Conservation (phyloP, 2,113 vertebrate genomes). For the Cochlearius cochlearius region DNA sequence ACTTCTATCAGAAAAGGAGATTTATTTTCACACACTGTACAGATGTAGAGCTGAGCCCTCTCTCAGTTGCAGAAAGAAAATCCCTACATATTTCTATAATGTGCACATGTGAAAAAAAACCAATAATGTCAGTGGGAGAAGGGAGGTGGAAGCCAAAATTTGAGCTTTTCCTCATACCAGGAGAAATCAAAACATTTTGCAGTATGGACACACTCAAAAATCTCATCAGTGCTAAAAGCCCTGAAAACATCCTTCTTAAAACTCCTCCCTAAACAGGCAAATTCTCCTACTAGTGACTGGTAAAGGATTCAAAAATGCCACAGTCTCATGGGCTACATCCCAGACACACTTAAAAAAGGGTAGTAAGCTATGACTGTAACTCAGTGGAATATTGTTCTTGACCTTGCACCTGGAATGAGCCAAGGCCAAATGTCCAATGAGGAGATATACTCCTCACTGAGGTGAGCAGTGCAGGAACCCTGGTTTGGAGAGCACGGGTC, state of each 20-base stretch:
- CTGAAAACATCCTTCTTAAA: neutral
- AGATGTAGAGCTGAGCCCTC: neutral
- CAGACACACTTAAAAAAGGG: neutral
- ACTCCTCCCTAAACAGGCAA: neutral
- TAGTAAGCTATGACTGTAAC: neutral
- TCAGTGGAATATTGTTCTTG: neutral
- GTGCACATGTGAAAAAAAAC: neutral
- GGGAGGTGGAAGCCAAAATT: neutral
- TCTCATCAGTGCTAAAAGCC: neutral
- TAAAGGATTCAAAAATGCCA: neutral
- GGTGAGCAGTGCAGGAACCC: neutral
- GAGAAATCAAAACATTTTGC: neutral
- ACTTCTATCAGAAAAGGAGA: neutral
- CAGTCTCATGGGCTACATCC: neutral
- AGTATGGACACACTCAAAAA: neutral
- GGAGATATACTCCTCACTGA: neutral
- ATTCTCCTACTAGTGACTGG: neutral
- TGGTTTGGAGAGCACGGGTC: neutral
- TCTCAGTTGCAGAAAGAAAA: neutral
- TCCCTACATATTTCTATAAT: neutral
- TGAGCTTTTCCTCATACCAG: neutral
- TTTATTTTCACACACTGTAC: neutral
- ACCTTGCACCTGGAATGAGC: neutral
- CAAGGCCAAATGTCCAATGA: neutral
- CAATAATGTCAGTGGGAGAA: neutral